Evolutionary conservation across 2,113 vertebrate genomes (phyloP).

Genomic region (Turdus rufiventris): DNA sequence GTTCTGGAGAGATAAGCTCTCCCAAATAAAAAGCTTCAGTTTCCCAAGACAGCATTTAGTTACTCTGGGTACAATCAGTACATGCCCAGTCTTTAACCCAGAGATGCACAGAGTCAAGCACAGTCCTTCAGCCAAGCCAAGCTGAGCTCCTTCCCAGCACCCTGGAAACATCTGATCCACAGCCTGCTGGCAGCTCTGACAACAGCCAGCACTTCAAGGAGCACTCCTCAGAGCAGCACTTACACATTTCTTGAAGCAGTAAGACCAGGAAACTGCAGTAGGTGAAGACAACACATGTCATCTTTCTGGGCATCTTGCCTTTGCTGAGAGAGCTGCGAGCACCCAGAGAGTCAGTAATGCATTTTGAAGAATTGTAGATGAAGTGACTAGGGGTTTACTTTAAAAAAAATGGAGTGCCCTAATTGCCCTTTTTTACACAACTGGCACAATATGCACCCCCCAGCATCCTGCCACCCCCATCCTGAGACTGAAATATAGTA

Average conservation of each 20-base stretch:
- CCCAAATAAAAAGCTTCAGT: neutral
- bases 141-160: neutral
- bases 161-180: neutral
- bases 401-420: neutral
- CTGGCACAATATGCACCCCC: neutral
- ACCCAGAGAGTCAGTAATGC: neutral
- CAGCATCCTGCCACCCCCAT: neutral
- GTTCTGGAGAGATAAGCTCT: neutral
- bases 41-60: neutral
- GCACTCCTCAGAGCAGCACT: neutral
- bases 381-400: neutral
- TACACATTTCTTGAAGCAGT: neutral
- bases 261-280: neutral
- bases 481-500: neutral
- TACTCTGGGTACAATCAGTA: neutral
- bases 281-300: constrained; percentile 3
- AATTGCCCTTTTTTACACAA: constrained; percentile 31
- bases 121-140: neutral
- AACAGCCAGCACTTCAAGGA: neutral
- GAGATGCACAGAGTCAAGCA: neutral
- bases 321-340: neutral
- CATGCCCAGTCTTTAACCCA: neutral
- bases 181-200: neutral
- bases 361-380: neutral
- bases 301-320: constrained; percentile 16